Base-by-base conservation (phyloP, 2,888 invertebrate species). In the Campoletis raptor region DNA sequence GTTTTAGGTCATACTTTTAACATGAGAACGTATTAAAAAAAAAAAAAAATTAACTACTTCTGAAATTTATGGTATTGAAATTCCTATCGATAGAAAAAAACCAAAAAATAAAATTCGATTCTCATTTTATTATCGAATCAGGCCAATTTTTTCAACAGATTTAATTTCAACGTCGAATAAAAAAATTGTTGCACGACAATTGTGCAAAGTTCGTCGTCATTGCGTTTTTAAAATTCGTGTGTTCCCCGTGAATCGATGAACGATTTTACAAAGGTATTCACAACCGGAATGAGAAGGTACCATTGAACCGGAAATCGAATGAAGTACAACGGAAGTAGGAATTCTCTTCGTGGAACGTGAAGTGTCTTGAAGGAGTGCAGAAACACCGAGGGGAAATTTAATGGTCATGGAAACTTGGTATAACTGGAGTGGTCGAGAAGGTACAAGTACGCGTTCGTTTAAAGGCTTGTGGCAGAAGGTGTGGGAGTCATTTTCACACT, bases 391-490 rank as follows among this genome's bases (percentile, higher is more conserved):
- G 48, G 64, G 74, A 84, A 80, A 76, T 84, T 84, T 74, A 84
- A 84, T 84, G 84, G 69, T 67, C 80, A 74, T 76, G 84, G 80
- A 84, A 84, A 84, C 80, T 80, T 67, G 74, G 45, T 76, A 64
- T 64, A 64, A 64, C 76, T 76, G 18, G 76, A 76, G 30, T 18
- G 24, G 64, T 45, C 64, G 52, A 80, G 74, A 70, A 69, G 6
- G 52, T 66, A 61, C 69, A 54, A 37, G 66, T 48, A 67, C 69
- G 61, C 45, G 10, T 74, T 80, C 42, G 66, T 80, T 66, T 67
- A 67, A 24, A 61, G 18, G 24, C 6, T 52, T 30, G 70, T 36
- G 64, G 78, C 18, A 18, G 24, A 45, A 36, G 9, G 76, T 66
- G 83, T 52, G 42, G 42, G 73, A 69, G 45, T 64, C 64, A 42